These are phyloP conservation scores for Eptatretus atami DNA, from an alignment of 2,797 vertebrate species.

Conservation along the genomic window DNA sequence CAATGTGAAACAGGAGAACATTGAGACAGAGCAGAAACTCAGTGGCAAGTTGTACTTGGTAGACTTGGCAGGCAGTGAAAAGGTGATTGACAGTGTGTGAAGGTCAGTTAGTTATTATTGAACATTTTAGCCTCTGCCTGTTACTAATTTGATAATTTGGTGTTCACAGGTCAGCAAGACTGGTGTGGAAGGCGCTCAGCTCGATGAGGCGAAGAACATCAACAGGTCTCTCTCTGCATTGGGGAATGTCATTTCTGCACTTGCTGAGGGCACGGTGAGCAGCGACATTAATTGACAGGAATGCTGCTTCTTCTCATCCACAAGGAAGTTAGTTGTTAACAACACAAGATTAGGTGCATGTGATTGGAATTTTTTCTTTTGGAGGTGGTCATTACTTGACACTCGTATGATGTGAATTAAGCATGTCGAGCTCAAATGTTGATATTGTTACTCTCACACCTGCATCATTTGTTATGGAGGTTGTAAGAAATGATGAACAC, in stretches of 20 bases:
- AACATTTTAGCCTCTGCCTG: no score
- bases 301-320: conserved; percentile 1
- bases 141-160: no score
- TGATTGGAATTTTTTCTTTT: no score
- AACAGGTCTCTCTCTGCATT: conserved; percentile 79
- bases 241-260: conserved; percentile 63
- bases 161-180: conserved; percentile 56
- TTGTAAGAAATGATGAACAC: no score
- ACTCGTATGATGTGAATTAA: no score
- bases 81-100: conserved; percentile 18
- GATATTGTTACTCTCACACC: no score
- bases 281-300: not conserved
- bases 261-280: conserved; percentile 73
- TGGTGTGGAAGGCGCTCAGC: conserved; percentile 55
- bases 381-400: no score
- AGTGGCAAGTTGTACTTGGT: conserved; percentile 72
- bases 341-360: no score
- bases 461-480: no score
- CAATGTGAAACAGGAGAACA: conserved; percentile 79
- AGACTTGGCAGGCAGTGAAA: conserved; percentile 66
- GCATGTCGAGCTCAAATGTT: no score
- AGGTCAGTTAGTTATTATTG: no score
- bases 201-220: conserved; percentile 89
- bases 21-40: conserved; percentile 70
- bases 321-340: no score